These are phyloP conservation scores for Spinibarbus caldwelli DNA, from an alignment of 2,797 vertebrate genomes.

Conservation along the genomic window DNA sequence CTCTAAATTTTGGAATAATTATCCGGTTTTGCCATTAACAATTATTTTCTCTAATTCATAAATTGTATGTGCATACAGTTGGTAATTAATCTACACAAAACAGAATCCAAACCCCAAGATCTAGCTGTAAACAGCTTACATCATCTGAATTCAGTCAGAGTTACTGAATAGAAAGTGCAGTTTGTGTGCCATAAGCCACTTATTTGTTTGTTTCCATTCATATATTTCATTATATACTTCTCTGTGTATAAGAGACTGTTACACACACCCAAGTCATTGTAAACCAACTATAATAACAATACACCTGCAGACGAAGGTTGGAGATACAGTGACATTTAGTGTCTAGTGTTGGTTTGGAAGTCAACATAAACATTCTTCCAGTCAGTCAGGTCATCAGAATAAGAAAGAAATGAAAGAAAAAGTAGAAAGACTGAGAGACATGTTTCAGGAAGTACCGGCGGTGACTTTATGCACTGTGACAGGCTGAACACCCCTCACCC, in stretches of 20 bases:
- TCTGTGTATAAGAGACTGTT: not conserved
- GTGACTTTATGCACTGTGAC: conserved; percentile 43
- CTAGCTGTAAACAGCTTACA: not conserved
- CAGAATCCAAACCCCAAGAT: not conserved
- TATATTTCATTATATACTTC: not conserved
- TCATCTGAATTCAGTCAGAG: not conserved
- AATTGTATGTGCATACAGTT: not conserved
- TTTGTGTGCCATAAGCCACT: not conserved
- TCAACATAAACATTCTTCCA: conserved; percentile 12
- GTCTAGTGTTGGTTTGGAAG: conserved; percentile 8
- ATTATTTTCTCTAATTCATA: not conserved
- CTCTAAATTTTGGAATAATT: not conserved
- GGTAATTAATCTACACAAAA: not conserved
- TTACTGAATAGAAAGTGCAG: not conserved
- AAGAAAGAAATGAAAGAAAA: not conserved
- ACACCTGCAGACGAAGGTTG: conserved; percentile 20
- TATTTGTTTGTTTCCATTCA: not conserved
- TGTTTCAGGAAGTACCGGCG: conserved; percentile 19
- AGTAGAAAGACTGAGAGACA: not conserved
- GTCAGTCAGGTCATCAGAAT: conserved; percentile 1
- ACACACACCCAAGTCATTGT: conserved; percentile 14
- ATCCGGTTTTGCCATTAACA: not conserved
- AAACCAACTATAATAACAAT: conserved; percentile 25
- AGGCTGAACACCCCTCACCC: conserved; percentile 20
- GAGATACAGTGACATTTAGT: conserved; percentile 28